These are phyloP conservation scores for Pyrgilauda ruficollis DNA, from an alignment of 2,113 vertebrate species.

Conservation along the genomic window DNA sequence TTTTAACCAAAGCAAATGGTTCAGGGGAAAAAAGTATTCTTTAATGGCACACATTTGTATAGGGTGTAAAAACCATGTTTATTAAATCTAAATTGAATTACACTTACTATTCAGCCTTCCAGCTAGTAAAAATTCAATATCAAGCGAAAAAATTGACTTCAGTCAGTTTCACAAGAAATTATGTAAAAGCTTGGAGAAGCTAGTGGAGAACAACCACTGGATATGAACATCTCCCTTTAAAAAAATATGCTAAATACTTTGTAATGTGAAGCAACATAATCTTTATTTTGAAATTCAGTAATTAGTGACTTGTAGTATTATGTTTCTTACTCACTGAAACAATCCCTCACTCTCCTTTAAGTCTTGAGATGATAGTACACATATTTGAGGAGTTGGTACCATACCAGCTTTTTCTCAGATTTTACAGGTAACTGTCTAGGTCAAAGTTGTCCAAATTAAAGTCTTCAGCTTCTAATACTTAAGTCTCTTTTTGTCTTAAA, in stretches of 20 bases:
- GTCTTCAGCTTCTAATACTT: neutral
- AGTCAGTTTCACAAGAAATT: neutral
- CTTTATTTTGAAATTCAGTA: neutral
- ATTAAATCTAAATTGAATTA: neutral
- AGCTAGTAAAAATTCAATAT: neutral
- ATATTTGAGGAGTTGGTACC: neutral
- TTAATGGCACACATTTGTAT: neutral
- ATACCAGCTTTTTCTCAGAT: accelerated
- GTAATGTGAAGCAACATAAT: neutral
- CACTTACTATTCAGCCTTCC: neutral
- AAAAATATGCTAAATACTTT: neutral
- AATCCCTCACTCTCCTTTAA: neutral
- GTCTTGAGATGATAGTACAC: neutral
- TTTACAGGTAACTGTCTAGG: neutral
- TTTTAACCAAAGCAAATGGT: neutral
- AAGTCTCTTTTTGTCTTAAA: neutral
- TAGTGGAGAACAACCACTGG: neutral
- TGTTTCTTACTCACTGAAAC: neutral
- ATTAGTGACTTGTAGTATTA: neutral
- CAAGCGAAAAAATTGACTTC: neutral
- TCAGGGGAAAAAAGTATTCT: neutral
- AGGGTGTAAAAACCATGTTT: neutral
- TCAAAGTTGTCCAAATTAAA: neutral
- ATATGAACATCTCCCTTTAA: neutral
- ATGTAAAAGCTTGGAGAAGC: neutral